Base-by-base conservation (phyloP, 2,113 vertebrate species). In the Microcebus tavaratra region DNA sequence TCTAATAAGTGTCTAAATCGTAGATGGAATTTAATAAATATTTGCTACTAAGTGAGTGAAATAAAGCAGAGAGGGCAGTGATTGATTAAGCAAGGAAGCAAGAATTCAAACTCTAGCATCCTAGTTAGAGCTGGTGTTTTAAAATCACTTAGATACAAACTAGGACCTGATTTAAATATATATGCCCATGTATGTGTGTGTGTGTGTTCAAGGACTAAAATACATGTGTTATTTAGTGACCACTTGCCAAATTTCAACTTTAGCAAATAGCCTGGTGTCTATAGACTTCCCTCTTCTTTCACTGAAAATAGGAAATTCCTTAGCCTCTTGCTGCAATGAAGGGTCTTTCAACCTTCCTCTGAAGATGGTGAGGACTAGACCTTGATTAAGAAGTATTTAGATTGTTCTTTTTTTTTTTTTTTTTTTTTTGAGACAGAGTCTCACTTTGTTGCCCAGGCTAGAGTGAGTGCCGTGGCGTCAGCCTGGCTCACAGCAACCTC, bases 11-110 rank as follows among this genome's bases (percentile, higher is more conserved):
- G 27, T 17, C 36, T 67, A 29, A 34, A 17, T 11, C 10, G 27
- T 25, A 57, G 68, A 36, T 90, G 90, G 42, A 86, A 92, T 73
- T 92, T 75, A 73, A 68, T 48, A 84, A 57, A 59, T 73, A 91
- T 67, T 92, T 94, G 84, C 61, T 48, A 23, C 25, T 67, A 13
- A 79, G 10, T 55, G 42, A 59, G 34, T 76, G 29, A 86, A 91
- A 67, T 84, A 86, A 86, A 92, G 55, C 59, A 72, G 34, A 87
- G 53, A 53, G 55, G 25, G 8, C 20, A 67, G 48, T 11, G 20
- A 86, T 25, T 80, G 59, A 76, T 90, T 72, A 48, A 73, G 21
- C 13, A 53, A 9, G 34, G 5, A 88, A 94, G 57, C 20, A 72
- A 86, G 50, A 63, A 14, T 89, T 83, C 4, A 70, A 72, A 73